phyloP scores from a whole-genome alignment of 2,113 vertebrate species.

The Aythya baeri region DNA sequence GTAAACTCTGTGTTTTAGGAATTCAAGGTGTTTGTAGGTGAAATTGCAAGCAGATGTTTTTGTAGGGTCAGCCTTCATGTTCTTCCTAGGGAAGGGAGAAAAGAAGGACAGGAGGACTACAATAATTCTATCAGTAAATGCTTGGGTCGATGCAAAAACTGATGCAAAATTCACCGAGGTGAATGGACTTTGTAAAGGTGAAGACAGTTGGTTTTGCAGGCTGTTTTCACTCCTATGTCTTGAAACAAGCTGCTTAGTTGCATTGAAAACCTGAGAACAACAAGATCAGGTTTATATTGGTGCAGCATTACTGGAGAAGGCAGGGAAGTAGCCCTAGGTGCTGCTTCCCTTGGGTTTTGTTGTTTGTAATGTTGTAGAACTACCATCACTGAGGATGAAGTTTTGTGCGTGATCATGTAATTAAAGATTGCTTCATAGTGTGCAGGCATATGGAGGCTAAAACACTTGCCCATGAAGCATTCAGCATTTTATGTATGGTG shows the following conservation, averaged over 20 bases:
- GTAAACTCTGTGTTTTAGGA: neutral
- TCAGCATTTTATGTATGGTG: neutral
- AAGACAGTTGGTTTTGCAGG: neutral
- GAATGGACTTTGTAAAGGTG: neutral
- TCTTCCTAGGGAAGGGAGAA: neutral
- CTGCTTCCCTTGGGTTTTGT: neutral
- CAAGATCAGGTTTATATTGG: neutral
- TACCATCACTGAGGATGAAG: neutral
- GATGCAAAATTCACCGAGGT: neutral
- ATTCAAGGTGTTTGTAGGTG: fast-evolving
- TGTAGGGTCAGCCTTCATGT: neutral
- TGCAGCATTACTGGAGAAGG: fast-evolving
- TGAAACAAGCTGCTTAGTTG: neutral
- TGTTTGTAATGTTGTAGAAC: neutral
- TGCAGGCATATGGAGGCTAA: slow-evolving; percentile 17
- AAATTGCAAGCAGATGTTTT: fast-evolving
- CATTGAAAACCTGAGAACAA: neutral
- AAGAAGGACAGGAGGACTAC: neutral
- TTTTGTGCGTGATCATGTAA: slow-evolving; percentile 27
- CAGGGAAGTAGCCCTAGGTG: neutral
- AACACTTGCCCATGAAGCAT: neutral
- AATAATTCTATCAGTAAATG: neutral
- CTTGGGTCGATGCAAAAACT: neutral
- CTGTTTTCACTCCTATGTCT: neutral
- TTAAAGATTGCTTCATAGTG: slow-evolving; percentile 29